Evolutionary conservation across 2,113 vertebrate species (phyloP), one percentile per base, ranked within the genome.

Genomic region (Trematocara nigrifrons): DNA sequence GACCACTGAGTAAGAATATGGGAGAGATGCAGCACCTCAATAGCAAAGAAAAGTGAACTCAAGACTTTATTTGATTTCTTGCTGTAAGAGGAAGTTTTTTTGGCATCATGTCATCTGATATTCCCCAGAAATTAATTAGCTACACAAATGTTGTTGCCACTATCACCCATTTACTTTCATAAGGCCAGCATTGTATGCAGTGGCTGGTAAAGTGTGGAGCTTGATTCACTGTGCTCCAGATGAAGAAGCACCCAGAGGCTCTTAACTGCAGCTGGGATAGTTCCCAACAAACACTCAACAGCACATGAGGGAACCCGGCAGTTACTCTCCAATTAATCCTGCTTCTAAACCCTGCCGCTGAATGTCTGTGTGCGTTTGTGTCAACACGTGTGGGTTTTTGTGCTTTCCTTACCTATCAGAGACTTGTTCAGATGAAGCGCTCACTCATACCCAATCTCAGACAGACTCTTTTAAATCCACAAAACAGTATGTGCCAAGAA

Each of bases 311-410:
- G 91, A 95, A 85, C 87, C 83, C 42, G 2, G 59, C 91, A 88
- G 87, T 91, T 89, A 92, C 85, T 91, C 88, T 88, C 88, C 90
- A 91, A 94, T 93, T 90, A 94, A 91, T 93, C 92, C 91, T 87
- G 89, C 90, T 84, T 83, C 87, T 87, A 88, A 90, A 92, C 71
- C 88, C n/a, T 38, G 79, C 61, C 40, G 79, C 86, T 5, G 57
- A 82, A 33, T 71, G 74, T 78, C 80, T 86, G 82, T 40, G 84
- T 47, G 82, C 26, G 56, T 10, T 35, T 66, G 45, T 29, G 22
- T 85, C 49, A 18, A 38, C 51, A 29, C 33, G 51, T 74, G 66
- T 22, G 79, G 7, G 33, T 38, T 53, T 76, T 52, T 84, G 69
- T 71, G 81, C 61, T 80, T 88, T 66, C 40, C 79, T 87, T 80